Conservation (phyloP, 2,113 vertebrate genomes). For the Sminthopsis crassicaudata region DNA sequence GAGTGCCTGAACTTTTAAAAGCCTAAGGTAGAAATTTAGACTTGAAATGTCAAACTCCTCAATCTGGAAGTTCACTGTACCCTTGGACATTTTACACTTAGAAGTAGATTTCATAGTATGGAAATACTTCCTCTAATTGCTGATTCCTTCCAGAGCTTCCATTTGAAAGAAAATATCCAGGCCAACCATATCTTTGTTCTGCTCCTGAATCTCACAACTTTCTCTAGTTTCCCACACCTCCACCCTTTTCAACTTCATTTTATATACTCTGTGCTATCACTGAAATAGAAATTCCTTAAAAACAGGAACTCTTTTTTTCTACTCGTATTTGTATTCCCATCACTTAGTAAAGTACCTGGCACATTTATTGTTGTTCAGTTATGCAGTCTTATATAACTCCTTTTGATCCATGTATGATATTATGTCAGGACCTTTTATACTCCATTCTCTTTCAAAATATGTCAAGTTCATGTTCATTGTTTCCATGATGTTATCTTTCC, state of each 20-base stretch:
- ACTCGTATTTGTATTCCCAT: background rate
- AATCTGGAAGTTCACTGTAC: background rate
- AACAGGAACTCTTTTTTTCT: background rate
- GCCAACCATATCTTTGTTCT: background rate
- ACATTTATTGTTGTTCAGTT: background rate
- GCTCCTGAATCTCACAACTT: background rate
- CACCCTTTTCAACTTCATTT: background rate
- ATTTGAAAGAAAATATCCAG: background rate
- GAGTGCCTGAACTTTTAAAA: background rate
- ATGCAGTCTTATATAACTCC: background rate
- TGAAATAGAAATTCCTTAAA: background rate
- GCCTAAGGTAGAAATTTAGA: background rate
- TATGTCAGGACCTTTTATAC: background rate
- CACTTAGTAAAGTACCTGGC: background rate
- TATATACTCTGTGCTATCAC: background rate
- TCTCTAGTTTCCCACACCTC: background rate
- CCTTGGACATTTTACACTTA: background rate
- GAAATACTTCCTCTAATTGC: background rate
- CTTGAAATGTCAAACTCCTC: background rate
- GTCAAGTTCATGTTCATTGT: background rate
- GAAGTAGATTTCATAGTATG: background rate
- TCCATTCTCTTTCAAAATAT: background rate
- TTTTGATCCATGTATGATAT: background rate
- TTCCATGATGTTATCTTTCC: background rate
- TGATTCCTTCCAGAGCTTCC: background rate